phyloP scores from a whole-genome alignment of 92 coral and sea anemone genomes.

The Heliopora coerulea region DNA sequence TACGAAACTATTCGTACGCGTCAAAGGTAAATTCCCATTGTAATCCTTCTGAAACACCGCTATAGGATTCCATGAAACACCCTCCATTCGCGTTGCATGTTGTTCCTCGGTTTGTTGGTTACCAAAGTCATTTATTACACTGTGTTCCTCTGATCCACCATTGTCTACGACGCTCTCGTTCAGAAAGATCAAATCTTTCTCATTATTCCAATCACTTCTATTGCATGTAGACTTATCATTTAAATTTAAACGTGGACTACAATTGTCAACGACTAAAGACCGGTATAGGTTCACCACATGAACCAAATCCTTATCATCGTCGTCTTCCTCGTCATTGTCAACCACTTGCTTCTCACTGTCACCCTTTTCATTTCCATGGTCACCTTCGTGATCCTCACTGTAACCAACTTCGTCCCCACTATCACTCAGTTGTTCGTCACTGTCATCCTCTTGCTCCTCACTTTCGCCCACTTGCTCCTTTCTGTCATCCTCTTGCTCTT shows the following conservation, averaged over 20 bases:
- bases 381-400: too few relatives aligned
- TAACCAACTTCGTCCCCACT: too few relatives aligned
- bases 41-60: neutral
- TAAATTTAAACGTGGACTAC: neutral
- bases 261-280: constrained; percentile 21
- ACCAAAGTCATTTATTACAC: neutral
- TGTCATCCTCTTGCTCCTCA: neutral
- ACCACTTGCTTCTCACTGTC: too few relatives aligned
- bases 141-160: too few relatives aligned
- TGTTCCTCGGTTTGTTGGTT: neutral
- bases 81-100: neutral
- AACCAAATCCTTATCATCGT: constrained; percentile 36
- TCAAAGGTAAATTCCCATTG: too few relatives aligned
- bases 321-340: neutral
- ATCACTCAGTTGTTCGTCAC: constrained; percentile 4
- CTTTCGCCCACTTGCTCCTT: too few relatives aligned
- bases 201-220: neutral
- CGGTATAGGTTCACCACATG: constrained; percentile 32
- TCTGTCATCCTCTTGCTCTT: too few relatives aligned
- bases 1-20: neutral
- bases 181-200: neutral
- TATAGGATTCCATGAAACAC: neutral
- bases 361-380: neutral
- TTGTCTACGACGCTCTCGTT: too few relatives aligned
- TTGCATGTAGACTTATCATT: neutral